Evolutionary conservation across 2,797 vertebrate genomes (phyloP), one percentile per base, ranked within the genome.

Genomic region (Parotocinclus haroldoi): DNA sequence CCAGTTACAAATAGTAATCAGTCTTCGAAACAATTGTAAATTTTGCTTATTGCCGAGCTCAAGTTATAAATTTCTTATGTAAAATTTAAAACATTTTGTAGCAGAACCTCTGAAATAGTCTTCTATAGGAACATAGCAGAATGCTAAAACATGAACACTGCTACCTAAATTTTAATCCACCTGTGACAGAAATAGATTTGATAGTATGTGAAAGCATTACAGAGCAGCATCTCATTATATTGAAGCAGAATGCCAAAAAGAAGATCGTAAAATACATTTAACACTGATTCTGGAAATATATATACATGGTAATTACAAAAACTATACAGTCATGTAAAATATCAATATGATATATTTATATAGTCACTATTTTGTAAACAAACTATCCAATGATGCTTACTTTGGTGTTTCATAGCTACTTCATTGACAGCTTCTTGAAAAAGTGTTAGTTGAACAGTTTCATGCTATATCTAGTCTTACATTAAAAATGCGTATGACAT

Each of bases 321-420:
- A 63, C 61, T 81, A 81, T 86, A 79, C 83, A 89, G 81, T 87
- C 76, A 81, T 81, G 81, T 82, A 79, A 87, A 90, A 90, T 91
- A 92, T 92, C 91, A 92, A 91, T 92, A 89, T 92, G 91, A 92
- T 91, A 91, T 91, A 90, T 84, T 27, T 82, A 69, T 76, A 80
- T 71, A 87, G 85, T 88, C 82, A 90, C 86, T 87, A 82, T 77
- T 83, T 82, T 76, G 84, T 85, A 57, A 73, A 80, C 77, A 76
- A 72, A 82, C 80, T 69, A 83, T 83, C 72, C 88, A 81, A 80
- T 87, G 81, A 82, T 83, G 85, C 86, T 87, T 59, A 88, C 87
- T 90, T 91, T 91, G 89, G 89, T 88, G 86, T 87, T 84, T 72
- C 73, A 81, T 76, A 84, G 85, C 84, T 85, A 86, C 82, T 68